Conservation (phyloP, 2,113 vertebrate genomes). For the Motacilla tschutschensis region DNA sequence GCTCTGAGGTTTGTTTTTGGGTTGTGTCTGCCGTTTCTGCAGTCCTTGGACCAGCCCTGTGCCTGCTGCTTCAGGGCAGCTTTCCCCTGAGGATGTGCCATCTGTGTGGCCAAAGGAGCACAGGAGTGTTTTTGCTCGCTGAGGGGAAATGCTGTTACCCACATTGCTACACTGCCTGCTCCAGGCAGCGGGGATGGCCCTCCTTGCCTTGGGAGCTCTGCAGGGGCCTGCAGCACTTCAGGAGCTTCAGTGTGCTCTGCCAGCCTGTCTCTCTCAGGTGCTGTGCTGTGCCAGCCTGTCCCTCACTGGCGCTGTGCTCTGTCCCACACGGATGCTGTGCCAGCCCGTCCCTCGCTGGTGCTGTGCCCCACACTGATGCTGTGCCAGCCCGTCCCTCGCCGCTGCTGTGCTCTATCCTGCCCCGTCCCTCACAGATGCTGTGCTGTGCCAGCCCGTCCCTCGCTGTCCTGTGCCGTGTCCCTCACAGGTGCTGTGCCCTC, state of each 20-base stretch:
- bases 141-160: rapidly evolving
- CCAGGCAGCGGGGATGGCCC: rapidly evolving
- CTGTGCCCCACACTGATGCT: too few relatives aligned
- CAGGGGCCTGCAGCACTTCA: not conserved
- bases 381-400: not conserved
- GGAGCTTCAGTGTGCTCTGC: too few relatives aligned
- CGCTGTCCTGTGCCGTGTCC: rapidly evolving
- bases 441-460: rapidly evolving
- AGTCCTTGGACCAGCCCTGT: too few relatives aligned
- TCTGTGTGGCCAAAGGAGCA: rapidly evolving
- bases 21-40: rapidly evolving
- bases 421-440: too few relatives aligned
- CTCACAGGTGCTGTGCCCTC: rapidly evolving
- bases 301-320: too few relatives aligned
- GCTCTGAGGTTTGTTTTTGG: not conserved
- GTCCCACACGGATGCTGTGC: too few relatives aligned
- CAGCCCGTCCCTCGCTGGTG: rapidly evolving
- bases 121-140: rapidly evolving
- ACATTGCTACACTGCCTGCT: rapidly evolving
- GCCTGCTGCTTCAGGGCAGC: not conserved
- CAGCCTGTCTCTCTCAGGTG: rapidly evolving
- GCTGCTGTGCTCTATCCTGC: too few relatives aligned
- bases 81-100: not conserved
- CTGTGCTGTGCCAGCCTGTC: not conserved
- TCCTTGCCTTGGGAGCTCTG: rapidly evolving